These are phyloP conservation scores for Clistopyga incitator DNA, from an alignment of 2,888 invertebrate genomes.

Conservation along the genomic window DNA sequence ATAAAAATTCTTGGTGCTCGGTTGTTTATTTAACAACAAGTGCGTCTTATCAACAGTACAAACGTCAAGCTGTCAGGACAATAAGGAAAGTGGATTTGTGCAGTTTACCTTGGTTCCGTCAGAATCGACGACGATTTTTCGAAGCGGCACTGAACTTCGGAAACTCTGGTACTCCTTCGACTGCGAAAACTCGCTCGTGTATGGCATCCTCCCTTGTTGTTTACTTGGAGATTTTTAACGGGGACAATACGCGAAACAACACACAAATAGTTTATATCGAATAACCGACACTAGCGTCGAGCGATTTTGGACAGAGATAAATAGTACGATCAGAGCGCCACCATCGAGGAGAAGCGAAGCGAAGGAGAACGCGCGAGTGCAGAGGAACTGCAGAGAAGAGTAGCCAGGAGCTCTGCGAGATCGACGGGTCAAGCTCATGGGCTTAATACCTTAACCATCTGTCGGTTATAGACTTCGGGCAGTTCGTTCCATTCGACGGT, in stretches of 20 bases:
- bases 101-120: slow-evolving; percentile 90
- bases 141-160: slow-evolving; percentile 90
- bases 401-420: neutral
- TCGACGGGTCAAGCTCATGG: slow-evolving; percentile 1
- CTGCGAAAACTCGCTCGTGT: slow-evolving; percentile 89
- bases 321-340: neutral
- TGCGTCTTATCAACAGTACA: slow-evolving; percentile 3
- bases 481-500: neutral
- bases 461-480: no score
- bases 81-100: neutral
- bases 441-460: slow-evolving; percentile 21
- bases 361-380: neutral
- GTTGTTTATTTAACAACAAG: neutral
- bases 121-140: slow-evolving; percentile 92
- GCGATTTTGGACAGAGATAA: slow-evolving; percentile 2
- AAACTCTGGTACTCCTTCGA: slow-evolving; percentile 93
- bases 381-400: neutral
- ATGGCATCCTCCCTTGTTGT: slow-evolving; percentile 86
- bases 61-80: slow-evolving; percentile 5
- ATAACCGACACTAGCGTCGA: slow-evolving; percentile 3
- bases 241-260: slow-evolving; percentile 7
- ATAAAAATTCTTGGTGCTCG: neutral
- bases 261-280: slow-evolving; percentile 17
- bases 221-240: slow-evolving; percentile 5
- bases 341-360: neutral